Base-by-base conservation (phyloP, 1,140 invertebrate species). In the Diorhabda carinulata region DNA sequence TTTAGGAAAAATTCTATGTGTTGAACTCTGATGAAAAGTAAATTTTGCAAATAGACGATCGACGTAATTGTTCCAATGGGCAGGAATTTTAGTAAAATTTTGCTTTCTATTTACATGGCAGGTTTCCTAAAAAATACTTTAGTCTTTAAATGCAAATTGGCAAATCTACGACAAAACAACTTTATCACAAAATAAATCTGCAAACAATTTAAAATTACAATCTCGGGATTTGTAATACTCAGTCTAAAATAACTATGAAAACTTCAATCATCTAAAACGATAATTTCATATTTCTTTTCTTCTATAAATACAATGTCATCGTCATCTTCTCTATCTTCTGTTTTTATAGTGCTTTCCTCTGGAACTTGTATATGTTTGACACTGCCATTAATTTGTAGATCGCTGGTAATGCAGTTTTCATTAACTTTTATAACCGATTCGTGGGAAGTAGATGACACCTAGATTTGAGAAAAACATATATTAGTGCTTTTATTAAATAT, bases 241-340 rank as follows among this genome's bases (percentile, higher is more conserved):
- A 52, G 47, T 52, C 47, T 52, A 52, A 52, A n/a, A 52, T 52
- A 52, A 4, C 47, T 52, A 52, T 52, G 47, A 8, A 52, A 52
- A 52, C n/a, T 52, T 52, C 47, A 52, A 52, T 52, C 47, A 52
- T 52, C 47, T 52, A 52, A 52, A 52, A 52, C 47, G 47, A 52
- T 52, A 52, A 52, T 52, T 52, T 52, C 47, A 52, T 52, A 52
- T 52, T 52, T 52, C 4, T 52, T 52, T 4, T 52, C 47, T 4
- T 52, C 47, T n/a, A 52, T n/a, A n/a, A 52, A 52, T 52, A 52
- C 47, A 52, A 52, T n/a, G 47, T 52, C 47, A 52, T 52, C 47
- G 47, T 52, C 47, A 4, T 52, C 47, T 3, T 52, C 47, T 3
- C 4, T n/a, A 52, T 52, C 47, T 2, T 52, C 47, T 25, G 25